Base-by-base conservation (phyloP, 2,113 vertebrate species). In the Tupaia tana region DNA sequence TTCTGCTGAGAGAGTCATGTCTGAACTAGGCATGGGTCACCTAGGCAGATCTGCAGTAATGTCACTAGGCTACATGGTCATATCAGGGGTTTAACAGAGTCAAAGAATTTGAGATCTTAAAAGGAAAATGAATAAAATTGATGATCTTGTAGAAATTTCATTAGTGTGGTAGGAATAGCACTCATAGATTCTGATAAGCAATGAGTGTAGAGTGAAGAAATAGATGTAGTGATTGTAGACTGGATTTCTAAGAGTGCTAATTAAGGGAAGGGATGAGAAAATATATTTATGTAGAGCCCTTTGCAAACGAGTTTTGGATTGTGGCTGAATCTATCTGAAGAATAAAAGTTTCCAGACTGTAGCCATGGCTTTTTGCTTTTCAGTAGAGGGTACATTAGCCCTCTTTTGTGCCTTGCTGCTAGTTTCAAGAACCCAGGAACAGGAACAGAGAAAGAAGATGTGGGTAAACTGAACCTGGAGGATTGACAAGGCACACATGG, bases 131-230 rank as follows among this genome's bases (percentile, higher is more conserved):
- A 88, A 64, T 14, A 63, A 19, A 80, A n/a, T 24, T 66, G 88
- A 80, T 75, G 58, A 94, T 69, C 63, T 14, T 87, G 19, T 58
- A 89, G 64, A 85, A 74, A 78, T 95, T 52, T 88, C 34, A 92
- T 31, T 81, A n/a, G 29, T 83, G 9, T 90, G 29, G 10, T 58
- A 88, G 43, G 15, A 95, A 64, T 19, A 77, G 29, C 89, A 34
- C 19, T n/a, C 13, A 20, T 71, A 24, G 34, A 9, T 90, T 86
- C 12, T 71, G 5, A 80, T 86, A 94, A 89, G 58, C 34, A 84
- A n/a, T 89, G 34, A 93, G 5, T 91, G 11, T 22, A 58, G 29
- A 75, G 15, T 89, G 59, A 67, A 70, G 71, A 88, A 93, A 74
- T 90, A 29, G 29, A 31, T 69, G 10, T 16, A 52, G 9, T 88